Base-by-base conservation (phyloP, 2,113 vertebrate species). In the Tachysurus fulvidraco region DNA sequence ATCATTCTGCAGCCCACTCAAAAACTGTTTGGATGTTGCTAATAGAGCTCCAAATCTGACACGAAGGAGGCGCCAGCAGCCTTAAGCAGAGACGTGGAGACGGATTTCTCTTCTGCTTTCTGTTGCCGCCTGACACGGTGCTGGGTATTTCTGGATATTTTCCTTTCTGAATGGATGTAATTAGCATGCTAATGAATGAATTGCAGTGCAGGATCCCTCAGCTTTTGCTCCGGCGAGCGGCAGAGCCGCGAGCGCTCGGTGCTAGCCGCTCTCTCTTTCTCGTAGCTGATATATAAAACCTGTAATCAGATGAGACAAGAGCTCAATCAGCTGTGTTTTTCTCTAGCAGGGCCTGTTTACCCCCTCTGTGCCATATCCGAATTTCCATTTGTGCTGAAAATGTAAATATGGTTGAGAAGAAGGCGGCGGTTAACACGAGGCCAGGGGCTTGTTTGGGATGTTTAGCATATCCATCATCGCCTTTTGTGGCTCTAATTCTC, bases 291-390 rank as follows among this genome's bases (percentile, higher is more conserved):
- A 83, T 84, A 91, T 91, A 86, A 90, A 90, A 92, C 83, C 87
- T 86, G 88, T 91, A 90, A 92, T 91, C 83, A 90, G 86, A 91
- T 80, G 57, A 88, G 92, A 91, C 91, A 90, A 89, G 89, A 59
- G 73, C 84, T 90, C 91, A 89, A 89, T 89, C 89, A 88, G 83
- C 83, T 55, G 44, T 77, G 78, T 85, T 89, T 86, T 82, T 88
- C 83, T 77, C 57, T 71, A 82, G 86, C 86, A 83, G n/a, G 79
- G 81, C 52, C 88, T 86, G 89, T 87, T 90, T 88, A 87, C 85
- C 44, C 86, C 85, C 88, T 89, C 85, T 54, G 54, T 84, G 76
- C 78, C 86, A 88, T 85, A 88, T 88, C 88, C 78, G 77, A 73
- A 88, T 89, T 90, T 87, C 81, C 84, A 88, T 90, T 89, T 89